Evolutionary conservation across 2,888 invertebrate genomes (phyloP).

Genomic region (Linyphia triangularis): DNA sequence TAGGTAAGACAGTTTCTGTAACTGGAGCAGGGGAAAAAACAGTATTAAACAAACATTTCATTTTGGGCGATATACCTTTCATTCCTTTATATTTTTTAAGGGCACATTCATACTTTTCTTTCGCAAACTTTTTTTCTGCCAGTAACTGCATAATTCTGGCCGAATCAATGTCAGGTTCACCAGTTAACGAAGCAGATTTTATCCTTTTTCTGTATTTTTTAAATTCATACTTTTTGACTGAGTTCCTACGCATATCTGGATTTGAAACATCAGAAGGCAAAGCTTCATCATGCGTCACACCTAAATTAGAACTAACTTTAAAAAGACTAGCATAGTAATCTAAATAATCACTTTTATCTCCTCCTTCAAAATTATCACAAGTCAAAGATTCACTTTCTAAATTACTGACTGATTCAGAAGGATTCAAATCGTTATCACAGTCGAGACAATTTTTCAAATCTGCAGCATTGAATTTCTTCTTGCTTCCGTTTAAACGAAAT

Average conservation of each 20-base stretch:
- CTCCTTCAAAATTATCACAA: not conserved
- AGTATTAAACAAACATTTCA: constrained; percentile 35
- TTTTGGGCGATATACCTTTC: constrained; percentile 24
- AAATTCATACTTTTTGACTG: constrained; percentile 20
- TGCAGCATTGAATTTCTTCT: not conserved
- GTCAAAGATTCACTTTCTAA: not conserved
- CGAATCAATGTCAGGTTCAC: constrained; percentile 45
- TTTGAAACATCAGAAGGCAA: not conserved
- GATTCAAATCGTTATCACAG: constrained; percentile 19
- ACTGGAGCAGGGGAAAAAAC: constrained; percentile 50
- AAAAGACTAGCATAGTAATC: constrained; percentile 30
- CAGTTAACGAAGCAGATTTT: constrained; percentile 51
- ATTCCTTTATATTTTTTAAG: constrained; percentile 4
- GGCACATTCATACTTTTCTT: constrained; percentile 39
- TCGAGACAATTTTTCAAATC: not conserved
- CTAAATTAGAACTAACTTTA: constrained; percentile 4
- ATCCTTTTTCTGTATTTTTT: constrained; percentile 27
- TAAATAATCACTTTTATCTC: constrained; percentile 20
- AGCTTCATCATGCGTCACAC: not conserved
- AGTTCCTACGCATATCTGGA: not conserved
- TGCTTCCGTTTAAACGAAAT: constrained; percentile 20
- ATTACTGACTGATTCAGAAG: not conserved
- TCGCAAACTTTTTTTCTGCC: constrained; percentile 19
- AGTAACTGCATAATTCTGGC: constrained; percentile 36
- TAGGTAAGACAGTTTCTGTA: constrained; percentile 67